phyloP scores from a whole-genome alignment of 1,140 invertebrate genomes.

The Dendrolimus kikuchii region DNA sequence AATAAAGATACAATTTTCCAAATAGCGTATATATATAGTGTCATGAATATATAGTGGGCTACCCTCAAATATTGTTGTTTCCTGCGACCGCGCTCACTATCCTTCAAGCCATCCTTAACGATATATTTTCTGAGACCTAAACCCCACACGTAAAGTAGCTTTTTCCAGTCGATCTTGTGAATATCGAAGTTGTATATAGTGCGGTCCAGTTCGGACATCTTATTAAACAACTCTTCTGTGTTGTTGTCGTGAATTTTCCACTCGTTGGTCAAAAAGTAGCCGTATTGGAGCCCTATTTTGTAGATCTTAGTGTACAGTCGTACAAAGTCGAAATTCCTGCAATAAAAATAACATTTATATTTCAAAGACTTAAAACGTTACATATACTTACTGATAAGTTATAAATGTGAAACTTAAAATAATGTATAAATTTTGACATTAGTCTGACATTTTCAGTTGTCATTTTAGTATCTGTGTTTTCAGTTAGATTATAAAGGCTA shows the following conservation, averaged over 20 bases:
- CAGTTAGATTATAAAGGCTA: too few relatives aligned
- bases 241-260: slow-evolving; percentile 21
- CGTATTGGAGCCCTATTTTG: slow-evolving; percentile 9
- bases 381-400: background rate
- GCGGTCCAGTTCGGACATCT: slow-evolving; percentile 14
- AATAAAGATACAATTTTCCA: too few relatives aligned
- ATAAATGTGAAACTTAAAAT: too few relatives aligned
- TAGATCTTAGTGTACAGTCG: slow-evolving; percentile 18
- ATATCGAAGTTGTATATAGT: slow-evolving; percentile 21
- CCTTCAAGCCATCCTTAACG: slow-evolving; percentile 18
- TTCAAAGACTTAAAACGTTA: background rate
- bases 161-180: slow-evolving; percentile 4
- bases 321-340: slow-evolving; percentile 14
- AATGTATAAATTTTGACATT: too few relatives aligned
- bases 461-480: too few relatives aligned
- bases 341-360: background rate
- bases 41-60: slow-evolving; percentile 3
- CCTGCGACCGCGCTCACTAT: slow-evolving; percentile 9
- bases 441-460: too few relatives aligned
- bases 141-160: slow-evolving; percentile 9
- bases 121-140: slow-evolving; percentile 21
- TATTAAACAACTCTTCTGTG: slow-evolving; percentile 1
- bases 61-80: slow-evolving; percentile 14
- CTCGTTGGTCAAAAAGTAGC: slow-evolving; percentile 15
- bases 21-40: slow-evolving; percentile 10